These are phyloP conservation scores for Hoplostethus mediterraneus DNA, from an alignment of 2,797 vertebrate species.

Conservation along the genomic window DNA sequence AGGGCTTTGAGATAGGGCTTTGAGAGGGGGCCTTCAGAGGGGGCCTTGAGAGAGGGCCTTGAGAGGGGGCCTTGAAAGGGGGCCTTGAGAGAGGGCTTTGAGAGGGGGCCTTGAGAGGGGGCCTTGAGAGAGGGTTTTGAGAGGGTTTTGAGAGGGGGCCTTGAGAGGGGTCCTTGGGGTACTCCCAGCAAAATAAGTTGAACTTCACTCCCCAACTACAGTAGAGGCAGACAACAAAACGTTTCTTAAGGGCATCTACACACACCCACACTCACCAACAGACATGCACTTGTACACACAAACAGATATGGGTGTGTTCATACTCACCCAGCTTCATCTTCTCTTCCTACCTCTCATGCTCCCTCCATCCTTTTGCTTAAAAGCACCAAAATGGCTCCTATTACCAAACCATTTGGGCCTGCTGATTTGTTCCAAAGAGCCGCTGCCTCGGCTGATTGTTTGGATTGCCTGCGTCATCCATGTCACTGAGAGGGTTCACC, in stretches of 20 bases:
- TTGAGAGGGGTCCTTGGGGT: background rate
- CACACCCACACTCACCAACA: slow-evolving; percentile 5
- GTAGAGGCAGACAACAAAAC: too few species aligned
- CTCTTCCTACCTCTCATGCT: slow-evolving; percentile 13
- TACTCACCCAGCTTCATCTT: too few species aligned
- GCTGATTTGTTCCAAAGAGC: slow-evolving; percentile 73
- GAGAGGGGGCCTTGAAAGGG: background rate
- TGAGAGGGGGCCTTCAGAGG: background rate
- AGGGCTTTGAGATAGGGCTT: too few species aligned
- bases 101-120: background rate
- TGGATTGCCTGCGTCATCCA: slow-evolving; percentile 43
- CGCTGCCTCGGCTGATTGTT: slow-evolving; percentile 58
- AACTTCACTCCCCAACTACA: too few species aligned
- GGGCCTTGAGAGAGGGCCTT: background rate
- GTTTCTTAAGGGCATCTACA: too few species aligned
- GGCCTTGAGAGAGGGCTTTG: background rate
- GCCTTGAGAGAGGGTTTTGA: background rate
- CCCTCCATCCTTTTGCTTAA: slow-evolving; percentile 46
- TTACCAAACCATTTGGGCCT: slow-evolving; percentile 60
- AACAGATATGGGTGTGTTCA: too few species aligned
- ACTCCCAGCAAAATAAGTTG: background rate
- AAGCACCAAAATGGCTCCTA: slow-evolving; percentile 70
- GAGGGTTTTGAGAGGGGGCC: background rate
- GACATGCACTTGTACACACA: background rate
- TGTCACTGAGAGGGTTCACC: slow-evolving; percentile 49